Evolutionary conservation across 2,797 vertebrate species (phyloP), one percentile per base, ranked within the genome.

Genomic region (Melanotaenia pygmaea): DNA sequence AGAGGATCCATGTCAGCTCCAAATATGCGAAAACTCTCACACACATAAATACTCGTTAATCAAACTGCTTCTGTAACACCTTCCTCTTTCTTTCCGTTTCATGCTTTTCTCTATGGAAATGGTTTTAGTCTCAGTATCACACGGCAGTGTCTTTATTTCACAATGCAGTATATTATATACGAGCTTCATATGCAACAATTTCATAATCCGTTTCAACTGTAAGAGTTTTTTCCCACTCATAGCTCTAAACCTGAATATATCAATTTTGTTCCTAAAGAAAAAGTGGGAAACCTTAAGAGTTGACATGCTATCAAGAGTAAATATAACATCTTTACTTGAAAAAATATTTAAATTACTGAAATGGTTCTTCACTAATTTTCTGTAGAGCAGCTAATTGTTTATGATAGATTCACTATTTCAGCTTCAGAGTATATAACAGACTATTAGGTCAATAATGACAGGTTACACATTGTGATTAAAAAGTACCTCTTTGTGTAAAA

Each of bases 1-100:
- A 81, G 56, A 72, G 80, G 75, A 88, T 72, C 77, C 82, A 86
- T 88, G 86, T 84, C 86, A 57, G 80, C 56, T 59, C 83, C 83
- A 87, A 77, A 85, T 77, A 83, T 84, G 91, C 80, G 74, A 82
- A 65, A 47, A 69, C 30, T 43, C 45, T 12, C 68, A 37, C 57
- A 67, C 53, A 60, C 57, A 63, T 10, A 69, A 47, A 32, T 60
- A 62, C 32, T 7, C 38, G 53, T 34, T 57, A 68, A 54, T 59
- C 47, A 66, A 50, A 79, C 71, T 80, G 78, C 34, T 54, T 66
- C 58, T 66, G 70, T 64, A 77, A 58, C 67, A 68, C 50, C 57
- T 63, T 71, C 38, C 24, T 63, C 45, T 63, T 77, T 4, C n/a
- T 67, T 20, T 75, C 16, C 1, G 37, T 69, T 71, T 60, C 1